These are phyloP conservation scores for Brenthis hecate DNA, from an alignment of 2,888 invertebrate species.

Conservation along the genomic window DNA sequence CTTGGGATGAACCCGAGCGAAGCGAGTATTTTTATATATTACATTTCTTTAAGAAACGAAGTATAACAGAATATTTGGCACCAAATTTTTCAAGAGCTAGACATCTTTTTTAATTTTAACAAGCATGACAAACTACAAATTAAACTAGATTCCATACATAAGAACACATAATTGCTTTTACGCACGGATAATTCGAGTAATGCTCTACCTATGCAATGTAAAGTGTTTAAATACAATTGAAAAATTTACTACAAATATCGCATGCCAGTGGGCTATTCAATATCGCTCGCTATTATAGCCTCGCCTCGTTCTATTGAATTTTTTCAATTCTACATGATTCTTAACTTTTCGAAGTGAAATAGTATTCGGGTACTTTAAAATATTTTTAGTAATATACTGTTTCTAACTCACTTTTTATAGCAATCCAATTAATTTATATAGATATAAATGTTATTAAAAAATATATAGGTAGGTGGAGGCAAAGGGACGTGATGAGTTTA, in stretches of 20 bases:
- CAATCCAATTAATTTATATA: too few relatives aligned
- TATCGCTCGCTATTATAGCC: constrained; percentile 20
- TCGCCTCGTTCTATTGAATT: constrained; percentile 17
- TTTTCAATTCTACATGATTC: constrained; percentile 9
- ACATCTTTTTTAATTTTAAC: not conserved
- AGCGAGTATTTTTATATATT: too few relatives aligned
- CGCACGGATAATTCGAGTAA: constrained; percentile 28
- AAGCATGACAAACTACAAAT: not conserved
- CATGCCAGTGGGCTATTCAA: constrained; percentile 30
- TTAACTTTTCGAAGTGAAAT: not conserved
- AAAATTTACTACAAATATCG: constrained; percentile 30
- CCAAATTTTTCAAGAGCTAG: too few relatives aligned
- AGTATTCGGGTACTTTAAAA: too few relatives aligned
- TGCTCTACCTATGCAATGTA: constrained; percentile 14
- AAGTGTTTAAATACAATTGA: constrained; percentile 31
- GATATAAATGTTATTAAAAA: too few relatives aligned
- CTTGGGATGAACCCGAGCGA: too few relatives aligned
- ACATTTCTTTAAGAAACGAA: too few relatives aligned
- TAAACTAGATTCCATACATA: constrained; percentile 6
- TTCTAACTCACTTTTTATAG: too few relatives aligned
- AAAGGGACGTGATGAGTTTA: too few relatives aligned
- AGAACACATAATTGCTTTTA: constrained; percentile 20
- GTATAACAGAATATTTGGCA: too few relatives aligned
- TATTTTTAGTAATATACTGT: not conserved
- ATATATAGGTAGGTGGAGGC: too few relatives aligned